Conservation (phyloP, 2,113 vertebrate genomes). For the Hystrix cristata region DNA sequence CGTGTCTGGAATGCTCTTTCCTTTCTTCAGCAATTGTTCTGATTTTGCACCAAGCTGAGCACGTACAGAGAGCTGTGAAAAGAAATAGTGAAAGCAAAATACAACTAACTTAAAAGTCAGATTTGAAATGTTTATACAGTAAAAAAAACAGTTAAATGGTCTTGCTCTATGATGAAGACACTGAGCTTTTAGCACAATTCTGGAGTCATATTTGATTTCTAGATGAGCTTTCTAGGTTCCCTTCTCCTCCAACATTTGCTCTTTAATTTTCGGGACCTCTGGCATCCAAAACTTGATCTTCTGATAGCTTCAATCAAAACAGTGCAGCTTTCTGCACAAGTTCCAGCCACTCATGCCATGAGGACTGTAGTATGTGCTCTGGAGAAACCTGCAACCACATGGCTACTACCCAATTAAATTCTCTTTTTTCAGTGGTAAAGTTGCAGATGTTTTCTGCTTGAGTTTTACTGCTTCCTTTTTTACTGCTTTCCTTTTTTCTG, state of each 20-base stretch:
- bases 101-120: neutral
- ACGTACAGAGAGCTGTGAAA: conserved; percentile 87
- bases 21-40: conserved; percentile 90
- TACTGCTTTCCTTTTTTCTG: neutral
- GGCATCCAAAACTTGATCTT: neutral
- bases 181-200: neutral
- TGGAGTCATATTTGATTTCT: neutral
- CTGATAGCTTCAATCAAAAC: neutral
- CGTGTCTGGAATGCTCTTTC: conserved; percentile 89
- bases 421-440: neutral
- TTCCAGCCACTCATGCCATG: neutral
- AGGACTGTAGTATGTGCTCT: fast-evolving
- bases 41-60: conserved; percentile 89
- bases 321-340: neutral
- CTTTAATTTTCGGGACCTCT: neutral
- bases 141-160: neutral
- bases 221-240: neutral
- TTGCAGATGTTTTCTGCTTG: neutral
- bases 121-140: neutral
- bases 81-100: conserved; percentile 17
- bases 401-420: neutral
- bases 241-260: neutral
- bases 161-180: neutral
- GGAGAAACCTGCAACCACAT: neutral
- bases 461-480: neutral